Evolutionary conservation across 2,797 vertebrate genomes (phyloP).

Genomic region (Phyllotis vaccarum): DNA sequence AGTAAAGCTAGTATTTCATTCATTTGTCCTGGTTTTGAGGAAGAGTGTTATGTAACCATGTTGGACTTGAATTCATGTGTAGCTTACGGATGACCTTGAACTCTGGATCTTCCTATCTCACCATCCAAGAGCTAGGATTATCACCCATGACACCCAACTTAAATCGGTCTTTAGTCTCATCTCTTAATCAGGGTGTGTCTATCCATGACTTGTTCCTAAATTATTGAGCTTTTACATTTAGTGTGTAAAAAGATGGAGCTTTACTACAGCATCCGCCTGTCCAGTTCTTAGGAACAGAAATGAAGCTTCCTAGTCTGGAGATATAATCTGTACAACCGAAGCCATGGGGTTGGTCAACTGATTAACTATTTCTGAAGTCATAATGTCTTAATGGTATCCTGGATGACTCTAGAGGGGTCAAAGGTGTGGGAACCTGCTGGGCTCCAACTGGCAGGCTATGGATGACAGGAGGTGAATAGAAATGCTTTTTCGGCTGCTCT

Average conservation of each 20-base stretch:
- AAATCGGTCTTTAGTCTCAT: background rate
- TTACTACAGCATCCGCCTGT: background rate
- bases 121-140: background rate
- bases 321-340: background rate
- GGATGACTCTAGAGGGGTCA: background rate
- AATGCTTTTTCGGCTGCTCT: background rate
- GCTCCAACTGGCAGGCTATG: background rate
- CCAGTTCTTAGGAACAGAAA: constrained; percentile 7
- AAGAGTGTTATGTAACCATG: background rate
- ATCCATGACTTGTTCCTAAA: constrained; percentile 1
- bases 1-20: background rate
- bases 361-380: background rate
- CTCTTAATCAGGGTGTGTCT: background rate
- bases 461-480: background rate
- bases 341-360: background rate
- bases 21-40: background rate
- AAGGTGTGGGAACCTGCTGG: background rate
- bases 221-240: background rate
- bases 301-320: background rate
- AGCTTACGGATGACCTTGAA: background rate
- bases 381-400: background rate
- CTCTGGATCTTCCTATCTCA: background rate
- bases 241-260: background rate
- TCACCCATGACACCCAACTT: background rate
- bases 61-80: background rate